Conservation (phyloP, 2,113 vertebrate species). For the Machaerirhynchus nigripectus region DNA sequence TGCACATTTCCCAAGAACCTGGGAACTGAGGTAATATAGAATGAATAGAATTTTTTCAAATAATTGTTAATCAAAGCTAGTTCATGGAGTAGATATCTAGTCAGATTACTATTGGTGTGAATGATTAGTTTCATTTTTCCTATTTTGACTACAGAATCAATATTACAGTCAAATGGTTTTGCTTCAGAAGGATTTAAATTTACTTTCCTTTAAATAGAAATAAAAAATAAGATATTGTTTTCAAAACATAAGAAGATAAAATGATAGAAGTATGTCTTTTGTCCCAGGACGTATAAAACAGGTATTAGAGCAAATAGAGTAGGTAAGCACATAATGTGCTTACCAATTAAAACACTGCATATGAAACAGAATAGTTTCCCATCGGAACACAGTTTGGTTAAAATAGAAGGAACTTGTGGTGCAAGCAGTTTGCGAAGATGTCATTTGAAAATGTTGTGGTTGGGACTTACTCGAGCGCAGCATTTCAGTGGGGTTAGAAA, state of each 20-base stretch:
- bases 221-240: neutral
- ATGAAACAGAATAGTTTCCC: neutral
- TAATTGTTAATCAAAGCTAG: slow-evolving; percentile 48
- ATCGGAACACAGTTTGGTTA: neutral
- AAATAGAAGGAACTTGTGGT: neutral
- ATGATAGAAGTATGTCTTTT: neutral
- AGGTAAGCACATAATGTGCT: neutral
- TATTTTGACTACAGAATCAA: neutral
- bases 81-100: neutral
- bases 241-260: neutral
- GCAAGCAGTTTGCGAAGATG: accelerated
- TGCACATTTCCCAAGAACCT: slow-evolving; percentile 20
- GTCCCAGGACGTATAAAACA: neutral
- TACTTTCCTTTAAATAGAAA: neutral
- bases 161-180: neutral
- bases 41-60: slow-evolving; percentile 29
- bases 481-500: neutral
- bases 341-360: neutral
- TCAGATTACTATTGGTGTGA: neutral
- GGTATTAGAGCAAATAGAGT: neutral
- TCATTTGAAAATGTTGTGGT: neutral
- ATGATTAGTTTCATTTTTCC: neutral
- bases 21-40: slow-evolving; percentile 32
- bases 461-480: neutral
- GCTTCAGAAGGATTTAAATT: neutral